Evolutionary conservation across 2,888 invertebrate species (phyloP).

Genomic region (Azorinus chamasolen): DNA sequence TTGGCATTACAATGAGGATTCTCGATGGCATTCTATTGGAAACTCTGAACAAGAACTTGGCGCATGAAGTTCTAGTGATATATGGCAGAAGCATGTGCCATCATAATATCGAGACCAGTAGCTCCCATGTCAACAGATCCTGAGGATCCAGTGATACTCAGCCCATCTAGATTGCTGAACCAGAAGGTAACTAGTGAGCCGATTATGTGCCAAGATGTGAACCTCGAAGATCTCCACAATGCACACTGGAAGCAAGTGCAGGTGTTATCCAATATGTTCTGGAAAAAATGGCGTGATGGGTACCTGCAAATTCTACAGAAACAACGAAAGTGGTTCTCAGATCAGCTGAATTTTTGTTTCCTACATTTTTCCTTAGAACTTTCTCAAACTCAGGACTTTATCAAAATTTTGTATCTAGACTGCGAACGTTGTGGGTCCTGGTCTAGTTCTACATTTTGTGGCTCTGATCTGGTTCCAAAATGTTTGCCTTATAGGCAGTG

Average conservation of each 20-base stretch:
- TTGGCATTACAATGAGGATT: constrained; percentile 37
- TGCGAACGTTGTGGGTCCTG: too few species aligned
- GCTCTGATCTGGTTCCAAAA: too few species aligned
- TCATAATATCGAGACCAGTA: constrained; percentile 18
- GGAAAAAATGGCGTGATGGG: constrained; percentile 16
- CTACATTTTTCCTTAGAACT: too few species aligned
- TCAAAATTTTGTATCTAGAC: too few species aligned
- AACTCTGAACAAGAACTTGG: too few species aligned
- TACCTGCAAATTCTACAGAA: constrained; percentile 18
- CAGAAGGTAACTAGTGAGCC: constrained; percentile 7
- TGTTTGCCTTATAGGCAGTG: too few species aligned
- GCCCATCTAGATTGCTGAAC: constrained; percentile 22
- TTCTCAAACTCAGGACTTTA: too few species aligned
- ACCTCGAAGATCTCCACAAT: constrained; percentile 9
- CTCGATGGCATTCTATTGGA: constrained; percentile 40
- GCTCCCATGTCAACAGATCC: constrained; percentile 22
- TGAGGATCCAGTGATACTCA: constrained; percentile 23
- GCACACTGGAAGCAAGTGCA: constrained; percentile 24
- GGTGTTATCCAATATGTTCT: constrained; percentile 8
- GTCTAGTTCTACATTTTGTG: too few species aligned
- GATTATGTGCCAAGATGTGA: not conserved
- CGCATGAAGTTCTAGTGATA: too few species aligned
- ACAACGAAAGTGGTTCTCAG: not conserved
- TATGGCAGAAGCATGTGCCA: too few species aligned
- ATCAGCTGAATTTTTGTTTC: too few species aligned